Evolutionary conservation across 2,113 vertebrate genomes (phyloP).

Genomic region (Pomatostomus ruficeps): DNA sequence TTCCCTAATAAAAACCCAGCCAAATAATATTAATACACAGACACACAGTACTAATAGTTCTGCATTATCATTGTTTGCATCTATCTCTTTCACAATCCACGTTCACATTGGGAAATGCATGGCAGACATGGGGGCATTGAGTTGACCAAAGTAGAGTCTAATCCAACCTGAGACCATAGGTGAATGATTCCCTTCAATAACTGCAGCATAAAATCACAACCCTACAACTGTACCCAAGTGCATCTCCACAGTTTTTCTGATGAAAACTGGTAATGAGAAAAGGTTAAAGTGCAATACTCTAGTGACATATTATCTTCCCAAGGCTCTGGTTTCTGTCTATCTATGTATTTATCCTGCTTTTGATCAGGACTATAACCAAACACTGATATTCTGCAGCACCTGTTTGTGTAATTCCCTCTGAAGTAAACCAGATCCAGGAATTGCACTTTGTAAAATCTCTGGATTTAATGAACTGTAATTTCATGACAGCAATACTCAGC

Average conservation of each 20-base stretch:
- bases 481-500: not conserved
- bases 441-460: not conserved
- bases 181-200: not conserved
- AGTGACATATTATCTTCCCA: not conserved
- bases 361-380: not conserved
- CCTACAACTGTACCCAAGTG: not conserved
- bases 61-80: not conserved
- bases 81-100: not conserved
- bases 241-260: not conserved
- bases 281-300: not conserved
- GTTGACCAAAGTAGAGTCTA: not conserved
- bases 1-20: not conserved
- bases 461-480: not conserved
- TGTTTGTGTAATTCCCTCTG: not conserved
- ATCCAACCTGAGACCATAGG: not conserved
- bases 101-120: fast-evolving
- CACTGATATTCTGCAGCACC: not conserved
- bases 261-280: not conserved
- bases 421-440: not conserved
- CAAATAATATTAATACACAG: not conserved
- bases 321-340: not conserved
- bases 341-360: not conserved
- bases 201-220: not conserved
- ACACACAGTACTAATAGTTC: not conserved
- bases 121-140: not conserved